phyloP scores from a whole-genome alignment of 2,797 vertebrate genomes.

The Intellagama lesueurii region DNA sequence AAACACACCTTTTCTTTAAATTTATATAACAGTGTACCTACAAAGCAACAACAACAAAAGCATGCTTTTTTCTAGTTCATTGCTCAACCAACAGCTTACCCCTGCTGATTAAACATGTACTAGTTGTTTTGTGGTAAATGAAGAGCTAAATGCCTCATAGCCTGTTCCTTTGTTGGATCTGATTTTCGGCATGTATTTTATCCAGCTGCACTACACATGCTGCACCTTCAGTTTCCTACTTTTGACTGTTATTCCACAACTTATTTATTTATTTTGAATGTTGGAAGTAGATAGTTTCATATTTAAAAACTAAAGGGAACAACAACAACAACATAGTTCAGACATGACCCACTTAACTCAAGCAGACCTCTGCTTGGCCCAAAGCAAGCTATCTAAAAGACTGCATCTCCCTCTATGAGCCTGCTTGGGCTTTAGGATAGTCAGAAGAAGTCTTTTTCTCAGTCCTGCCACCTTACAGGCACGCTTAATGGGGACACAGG shows the following conservation, averaged over 20 bases:
- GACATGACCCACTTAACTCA: too few relatives aligned
- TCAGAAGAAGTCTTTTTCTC: too few relatives aligned
- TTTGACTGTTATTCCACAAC: background rate
- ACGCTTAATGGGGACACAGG: too few relatives aligned
- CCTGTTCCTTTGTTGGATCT: background rate
- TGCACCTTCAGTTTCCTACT: background rate
- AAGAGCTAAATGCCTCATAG: background rate
- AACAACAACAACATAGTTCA: too few relatives aligned
- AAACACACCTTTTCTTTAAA: conserved; percentile 1
- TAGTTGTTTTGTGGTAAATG: background rate
- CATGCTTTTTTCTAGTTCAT: background rate
- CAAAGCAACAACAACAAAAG: background rate
- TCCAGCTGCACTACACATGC: background rate
- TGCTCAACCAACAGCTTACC: background rate
- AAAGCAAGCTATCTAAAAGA: too few relatives aligned
- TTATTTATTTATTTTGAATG: background rate
- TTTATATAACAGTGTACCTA: background rate
- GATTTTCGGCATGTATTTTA: background rate
- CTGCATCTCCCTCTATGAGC: too few relatives aligned
- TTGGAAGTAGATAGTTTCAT: background rate
- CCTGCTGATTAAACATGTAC: background rate
- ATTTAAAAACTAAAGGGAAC: background rate
- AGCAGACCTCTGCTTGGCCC: too few relatives aligned
- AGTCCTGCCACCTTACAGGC: too few relatives aligned
- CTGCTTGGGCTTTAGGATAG: too few relatives aligned